These are phyloP conservation scores for Xiphophorus couchianus DNA, from an alignment of 2,113 vertebrate species.

Conservation along the genomic window DNA sequence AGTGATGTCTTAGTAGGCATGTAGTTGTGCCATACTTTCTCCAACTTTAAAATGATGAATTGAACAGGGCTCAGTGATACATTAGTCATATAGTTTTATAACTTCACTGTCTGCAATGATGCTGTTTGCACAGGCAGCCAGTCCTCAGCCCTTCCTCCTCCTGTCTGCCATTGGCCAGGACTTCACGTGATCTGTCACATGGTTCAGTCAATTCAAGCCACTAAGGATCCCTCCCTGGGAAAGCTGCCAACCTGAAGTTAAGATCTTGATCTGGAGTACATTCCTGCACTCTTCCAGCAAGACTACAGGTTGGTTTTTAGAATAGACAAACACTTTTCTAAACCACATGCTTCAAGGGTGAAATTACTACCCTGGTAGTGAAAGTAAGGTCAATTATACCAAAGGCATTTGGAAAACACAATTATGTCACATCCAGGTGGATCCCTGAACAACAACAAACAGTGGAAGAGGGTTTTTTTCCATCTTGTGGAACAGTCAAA, in stretches of 20 bases:
- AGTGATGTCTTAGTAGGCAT: too few relatives aligned
- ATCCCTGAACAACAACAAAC: not conserved
- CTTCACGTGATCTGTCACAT: constrained; percentile 58
- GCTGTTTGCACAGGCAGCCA: constrained; percentile 1
- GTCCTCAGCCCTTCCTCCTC: constrained; percentile 43
- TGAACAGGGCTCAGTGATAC: too few relatives aligned
- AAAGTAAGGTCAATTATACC: not conserved
- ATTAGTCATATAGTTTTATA: too few relatives aligned
- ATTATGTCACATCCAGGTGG: not conserved
- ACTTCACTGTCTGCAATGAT: too few relatives aligned
- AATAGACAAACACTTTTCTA: not conserved
- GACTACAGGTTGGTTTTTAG: constrained; percentile 17
- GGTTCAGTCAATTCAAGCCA: constrained; percentile 57
- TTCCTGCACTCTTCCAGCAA: constrained; percentile 57
- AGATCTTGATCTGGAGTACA: constrained; percentile 64
- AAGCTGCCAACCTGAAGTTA: constrained; percentile 54
- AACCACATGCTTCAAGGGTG: not conserved
- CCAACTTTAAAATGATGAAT: too few relatives aligned
- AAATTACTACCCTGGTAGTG: not conserved
- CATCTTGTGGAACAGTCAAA: not conserved
- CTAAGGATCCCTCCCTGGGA: constrained; percentile 57
- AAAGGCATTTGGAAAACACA: not conserved
- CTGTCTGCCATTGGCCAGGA: constrained; percentile 42
- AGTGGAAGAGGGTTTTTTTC: not conserved
- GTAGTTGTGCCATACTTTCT: too few relatives aligned